These are phyloP conservation scores for Liparis tanakae DNA, from an alignment of 2,797 vertebrate genomes.

Conservation along the genomic window DNA sequence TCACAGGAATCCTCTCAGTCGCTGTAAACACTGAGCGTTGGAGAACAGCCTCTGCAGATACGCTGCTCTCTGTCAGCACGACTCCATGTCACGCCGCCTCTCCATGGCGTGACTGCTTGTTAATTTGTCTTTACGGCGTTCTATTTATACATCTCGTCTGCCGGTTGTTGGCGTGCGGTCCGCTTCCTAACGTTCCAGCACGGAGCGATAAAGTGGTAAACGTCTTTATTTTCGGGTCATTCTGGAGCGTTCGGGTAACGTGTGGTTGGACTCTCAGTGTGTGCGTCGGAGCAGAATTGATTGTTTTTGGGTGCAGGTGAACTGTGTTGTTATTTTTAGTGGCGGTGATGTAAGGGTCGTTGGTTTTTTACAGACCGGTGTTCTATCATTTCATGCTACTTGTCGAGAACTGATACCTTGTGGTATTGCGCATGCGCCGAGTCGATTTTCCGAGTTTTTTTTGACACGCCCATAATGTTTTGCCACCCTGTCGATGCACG, in stretches of 20 bases:
- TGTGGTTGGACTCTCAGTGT: conserved; percentile 29
- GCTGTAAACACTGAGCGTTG: not conserved
- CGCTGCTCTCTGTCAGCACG: conserved; percentile 21
- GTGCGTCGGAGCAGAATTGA: conserved; percentile 48
- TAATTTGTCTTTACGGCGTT: conserved; percentile 46
- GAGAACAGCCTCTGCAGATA: conserved; percentile 17
- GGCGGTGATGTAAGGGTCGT: conserved; percentile 54
- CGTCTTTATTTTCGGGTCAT: conserved; percentile 25
- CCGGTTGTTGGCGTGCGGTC: conserved; percentile 20
- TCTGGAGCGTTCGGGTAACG: conserved; percentile 7
- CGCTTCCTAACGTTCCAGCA: conserved; percentile 1
- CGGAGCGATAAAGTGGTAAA: not conserved
- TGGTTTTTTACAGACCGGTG: conserved; percentile 61
- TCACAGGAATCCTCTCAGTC: not conserved
- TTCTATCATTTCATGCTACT: too few relatives aligned
- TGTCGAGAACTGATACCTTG: too few relatives aligned
- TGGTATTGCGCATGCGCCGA: too few relatives aligned
- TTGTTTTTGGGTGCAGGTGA: conserved; percentile 58
- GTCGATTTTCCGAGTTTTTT: too few relatives aligned
- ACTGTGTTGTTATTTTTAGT: conserved; percentile 69
- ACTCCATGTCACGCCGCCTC: conserved; percentile 28
- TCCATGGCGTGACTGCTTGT: conserved; percentile 48
- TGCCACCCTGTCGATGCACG: too few relatives aligned
- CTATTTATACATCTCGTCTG: conserved; percentile 51
- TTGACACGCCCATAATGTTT: too few relatives aligned